Conservation (phyloP, 2,797 vertebrate genomes). For the Cirrhinus mrigala region DNA sequence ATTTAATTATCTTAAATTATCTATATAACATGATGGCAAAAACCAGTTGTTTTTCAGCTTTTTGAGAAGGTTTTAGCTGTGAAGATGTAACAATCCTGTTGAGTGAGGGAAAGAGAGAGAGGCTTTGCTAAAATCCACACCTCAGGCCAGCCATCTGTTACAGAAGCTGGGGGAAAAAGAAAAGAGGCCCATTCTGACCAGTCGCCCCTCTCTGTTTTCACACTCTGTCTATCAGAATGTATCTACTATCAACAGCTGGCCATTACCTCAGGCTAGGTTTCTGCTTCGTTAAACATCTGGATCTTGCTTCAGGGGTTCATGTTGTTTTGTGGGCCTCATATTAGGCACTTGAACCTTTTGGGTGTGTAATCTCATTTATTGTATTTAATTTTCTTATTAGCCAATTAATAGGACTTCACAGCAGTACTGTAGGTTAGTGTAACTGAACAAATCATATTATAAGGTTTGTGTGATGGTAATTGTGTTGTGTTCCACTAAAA, state of each 20-base stretch:
- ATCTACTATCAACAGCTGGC: slow-evolving; percentile 61
- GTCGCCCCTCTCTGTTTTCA: slow-evolving; percentile 52
- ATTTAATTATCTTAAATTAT: not conserved
- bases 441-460: not conserved
- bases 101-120: slow-evolving; percentile 36
- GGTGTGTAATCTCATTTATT: slow-evolving; percentile 56
- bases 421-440: slow-evolving; percentile 22
- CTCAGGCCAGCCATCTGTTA: slow-evolving; percentile 65
- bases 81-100: slow-evolving; percentile 11
- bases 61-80: slow-evolving; percentile 14
- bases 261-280: slow-evolving; percentile 52
- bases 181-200: slow-evolving; percentile 45
- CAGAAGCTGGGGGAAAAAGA: slow-evolving; percentile 49
- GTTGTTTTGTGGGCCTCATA: slow-evolving; percentile 44
- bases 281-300: slow-evolving; percentile 62
- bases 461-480: not conserved
- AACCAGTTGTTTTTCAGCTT: slow-evolving; percentile 10
- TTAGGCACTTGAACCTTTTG: slow-evolving; percentile 43
- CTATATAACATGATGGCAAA: not conserved
- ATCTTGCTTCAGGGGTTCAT: slow-evolving; percentile 51
- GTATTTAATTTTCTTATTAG: slow-evolving; percentile 47
- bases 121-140: slow-evolving; percentile 53
- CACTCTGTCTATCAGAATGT: slow-evolving; percentile 59
- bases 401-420: slow-evolving; percentile 43
- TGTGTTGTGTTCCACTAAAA: not conserved